Evolutionary conservation across 2,113 vertebrate genomes (phyloP).

Genomic region (Oreotrochilus melanogaster): DNA sequence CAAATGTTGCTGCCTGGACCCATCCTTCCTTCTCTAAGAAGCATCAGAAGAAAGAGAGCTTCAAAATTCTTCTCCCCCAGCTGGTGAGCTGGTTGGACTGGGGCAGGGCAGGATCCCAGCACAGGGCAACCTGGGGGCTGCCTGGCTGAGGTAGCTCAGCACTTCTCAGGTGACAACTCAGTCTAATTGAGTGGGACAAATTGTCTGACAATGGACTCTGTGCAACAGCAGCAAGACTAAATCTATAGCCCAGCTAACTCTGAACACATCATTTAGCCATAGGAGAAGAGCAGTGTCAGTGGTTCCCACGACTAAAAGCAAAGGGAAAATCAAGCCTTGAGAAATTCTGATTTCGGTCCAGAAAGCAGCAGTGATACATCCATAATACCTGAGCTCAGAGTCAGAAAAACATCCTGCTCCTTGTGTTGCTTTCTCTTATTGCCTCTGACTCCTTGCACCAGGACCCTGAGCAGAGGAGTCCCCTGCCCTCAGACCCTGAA

Average conservation of each 20-base stretch:
- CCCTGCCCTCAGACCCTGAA: background rate
- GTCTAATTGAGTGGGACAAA: constrained; percentile 76
- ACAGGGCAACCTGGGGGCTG: background rate
- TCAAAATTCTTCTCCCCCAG: background rate
- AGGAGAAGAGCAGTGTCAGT: constrained; percentile 34
- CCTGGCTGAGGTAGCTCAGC: constrained; percentile 33
- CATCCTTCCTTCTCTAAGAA: background rate
- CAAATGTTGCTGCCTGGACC: background rate
- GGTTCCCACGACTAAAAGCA: constrained; percentile 16
- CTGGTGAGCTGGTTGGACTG: rapidly evolving
- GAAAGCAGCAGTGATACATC: background rate
- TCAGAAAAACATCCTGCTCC: background rate
- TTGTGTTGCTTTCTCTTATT: background rate
- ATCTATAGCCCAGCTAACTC: constrained; percentile 62
- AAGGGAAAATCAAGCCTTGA: background rate
- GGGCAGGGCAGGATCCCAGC: too few species aligned
- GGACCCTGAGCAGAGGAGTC: background rate
- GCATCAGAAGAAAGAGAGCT: rapidly evolving
- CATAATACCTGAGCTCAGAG: background rate
- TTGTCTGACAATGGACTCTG: constrained; percentile 70
- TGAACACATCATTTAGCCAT: constrained; percentile 58
- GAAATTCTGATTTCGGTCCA: background rate
- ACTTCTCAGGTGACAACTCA: constrained; percentile 68
- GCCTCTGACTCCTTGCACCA: background rate
- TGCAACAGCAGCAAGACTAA: constrained; percentile 61